These are phyloP conservation scores for Cacatua alba DNA, from an alignment of 2,113 vertebrate species.

Conservation along the genomic window DNA sequence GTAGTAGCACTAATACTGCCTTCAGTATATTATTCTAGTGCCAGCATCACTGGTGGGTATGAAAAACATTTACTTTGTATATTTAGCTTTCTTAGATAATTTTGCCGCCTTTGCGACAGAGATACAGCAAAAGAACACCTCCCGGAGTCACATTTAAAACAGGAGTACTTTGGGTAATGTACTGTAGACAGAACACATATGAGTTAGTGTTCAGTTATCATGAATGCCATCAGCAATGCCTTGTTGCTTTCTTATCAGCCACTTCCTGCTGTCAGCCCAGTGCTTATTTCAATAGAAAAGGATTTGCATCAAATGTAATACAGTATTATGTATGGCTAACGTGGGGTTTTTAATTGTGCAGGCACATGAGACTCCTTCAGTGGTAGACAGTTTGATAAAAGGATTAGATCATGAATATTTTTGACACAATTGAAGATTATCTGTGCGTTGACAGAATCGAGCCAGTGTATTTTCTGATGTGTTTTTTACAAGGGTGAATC, in stretches of 20 bases:
- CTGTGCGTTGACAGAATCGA: constrained; percentile 45
- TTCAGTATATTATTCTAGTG: constrained; percentile 43
- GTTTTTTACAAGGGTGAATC: constrained; percentile 42
- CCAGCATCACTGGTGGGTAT: constrained; percentile 31
- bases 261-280: constrained; percentile 82
- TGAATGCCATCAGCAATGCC: constrained; percentile 83
- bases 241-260: constrained; percentile 82
- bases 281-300: constrained; percentile 81
- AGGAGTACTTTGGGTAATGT: constrained; percentile 65
- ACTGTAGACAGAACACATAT: constrained; percentile 65
- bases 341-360: constrained; percentile 85
- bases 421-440: constrained; percentile 80
- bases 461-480: constrained; percentile 24
- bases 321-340: constrained; percentile 74
- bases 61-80: constrained; percentile 57
- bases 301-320: constrained; percentile 84
- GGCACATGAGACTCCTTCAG: constrained; percentile 80
- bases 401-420: constrained; percentile 86
- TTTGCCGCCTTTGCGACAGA: constrained; percentile 59
- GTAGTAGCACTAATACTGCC: background rate
- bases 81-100: constrained; percentile 61
- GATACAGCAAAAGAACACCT: constrained; percentile 48
- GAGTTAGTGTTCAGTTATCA: constrained; percentile 77
- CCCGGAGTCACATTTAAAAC: constrained; percentile 60
- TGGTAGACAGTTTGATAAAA: constrained; percentile 85